These are phyloP conservation scores for Ctena decussata DNA, from an alignment of 2,888 invertebrate genomes.

Conservation along the genomic window DNA sequence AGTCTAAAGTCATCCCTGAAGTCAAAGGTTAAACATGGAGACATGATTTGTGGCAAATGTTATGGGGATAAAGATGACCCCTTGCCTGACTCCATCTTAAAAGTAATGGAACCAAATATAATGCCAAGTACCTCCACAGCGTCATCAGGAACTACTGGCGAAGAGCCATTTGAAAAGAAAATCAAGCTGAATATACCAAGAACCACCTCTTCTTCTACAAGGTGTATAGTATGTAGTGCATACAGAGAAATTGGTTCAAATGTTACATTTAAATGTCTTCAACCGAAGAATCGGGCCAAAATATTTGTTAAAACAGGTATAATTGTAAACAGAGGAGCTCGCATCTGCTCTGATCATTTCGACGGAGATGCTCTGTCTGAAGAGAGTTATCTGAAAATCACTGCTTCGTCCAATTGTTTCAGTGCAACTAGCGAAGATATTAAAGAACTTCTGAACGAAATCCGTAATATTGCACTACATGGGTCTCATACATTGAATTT, in stretches of 20 bases:
- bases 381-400: conserved; percentile 13
- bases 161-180: not conserved
- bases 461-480: conserved; percentile 4
- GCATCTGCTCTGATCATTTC: not conserved
- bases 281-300: not conserved
- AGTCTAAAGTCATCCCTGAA: not conserved
- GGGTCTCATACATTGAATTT: conserved; percentile 26
- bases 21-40: not conserved
- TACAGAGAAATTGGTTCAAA: conserved; percentile 35
- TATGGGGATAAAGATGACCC: not conserved
- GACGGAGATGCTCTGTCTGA: conserved; percentile 1
- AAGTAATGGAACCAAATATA: not conserved
- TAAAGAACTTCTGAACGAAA: not conserved
- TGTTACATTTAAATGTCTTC: conserved; percentile 19
- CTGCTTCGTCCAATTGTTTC: not conserved
- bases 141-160: not conserved
- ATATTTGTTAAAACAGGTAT: not conserved
- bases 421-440: not conserved
- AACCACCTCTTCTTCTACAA: not conserved
- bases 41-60: not conserved
- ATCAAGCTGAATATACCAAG: not conserved
- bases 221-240: conserved; percentile 1
- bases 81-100: conserved; percentile 2
- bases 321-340: conserved; percentile 3
- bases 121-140: not conserved